Conservation (phyloP, 2,888 invertebrate species). For the Lycaena phlaeas region DNA sequence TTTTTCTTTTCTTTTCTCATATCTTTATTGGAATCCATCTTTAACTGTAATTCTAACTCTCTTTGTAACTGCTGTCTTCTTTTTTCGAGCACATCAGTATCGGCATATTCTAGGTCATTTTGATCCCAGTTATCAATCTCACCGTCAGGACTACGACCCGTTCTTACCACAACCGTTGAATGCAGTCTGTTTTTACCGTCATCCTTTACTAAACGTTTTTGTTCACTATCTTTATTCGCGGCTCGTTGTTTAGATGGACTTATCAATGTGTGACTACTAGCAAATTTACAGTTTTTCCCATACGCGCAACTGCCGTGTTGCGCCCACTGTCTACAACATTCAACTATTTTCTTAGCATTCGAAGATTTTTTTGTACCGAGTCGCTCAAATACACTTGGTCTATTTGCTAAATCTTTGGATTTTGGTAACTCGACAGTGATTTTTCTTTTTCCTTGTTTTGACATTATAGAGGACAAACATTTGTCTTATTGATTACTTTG, state of each 20-base stretch:
- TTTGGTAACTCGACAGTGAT: slow-evolving; percentile 83
- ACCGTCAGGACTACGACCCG: slow-evolving; percentile 74
- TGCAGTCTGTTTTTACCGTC: slow-evolving; percentile 77
- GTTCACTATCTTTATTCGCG: slow-evolving; percentile 76
- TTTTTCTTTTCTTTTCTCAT: slow-evolving; percentile 80
- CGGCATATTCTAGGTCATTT: slow-evolving; percentile 84
- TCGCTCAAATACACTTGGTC: slow-evolving; percentile 88
- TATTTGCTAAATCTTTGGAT: slow-evolving; percentile 76
- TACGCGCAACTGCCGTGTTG: slow-evolving; percentile 84
- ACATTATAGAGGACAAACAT: slow-evolving; percentile 68
- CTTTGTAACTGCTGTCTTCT: slow-evolving; percentile 82
- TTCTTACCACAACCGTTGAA: slow-evolving; percentile 75
- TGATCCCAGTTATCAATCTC: slow-evolving; percentile 85
- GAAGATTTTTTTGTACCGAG: slow-evolving; percentile 82
- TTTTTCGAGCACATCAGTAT: slow-evolving; percentile 84
- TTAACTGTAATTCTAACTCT: slow-evolving; percentile 84
- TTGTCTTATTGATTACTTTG: slow-evolving; percentile 42
- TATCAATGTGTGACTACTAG: slow-evolving; percentile 80
- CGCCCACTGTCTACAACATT: slow-evolving; percentile 84
- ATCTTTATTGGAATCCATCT: slow-evolving; percentile 79
- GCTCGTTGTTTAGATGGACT: slow-evolving; percentile 83
- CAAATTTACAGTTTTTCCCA: slow-evolving; percentile 85
- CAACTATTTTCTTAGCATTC: slow-evolving; percentile 71
- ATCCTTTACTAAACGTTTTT: slow-evolving; percentile 69
- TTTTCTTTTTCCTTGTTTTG: slow-evolving; percentile 82